phyloP scores from a whole-genome alignment of 2,797 vertebrate genomes.

The Potorous gilbertii region DNA sequence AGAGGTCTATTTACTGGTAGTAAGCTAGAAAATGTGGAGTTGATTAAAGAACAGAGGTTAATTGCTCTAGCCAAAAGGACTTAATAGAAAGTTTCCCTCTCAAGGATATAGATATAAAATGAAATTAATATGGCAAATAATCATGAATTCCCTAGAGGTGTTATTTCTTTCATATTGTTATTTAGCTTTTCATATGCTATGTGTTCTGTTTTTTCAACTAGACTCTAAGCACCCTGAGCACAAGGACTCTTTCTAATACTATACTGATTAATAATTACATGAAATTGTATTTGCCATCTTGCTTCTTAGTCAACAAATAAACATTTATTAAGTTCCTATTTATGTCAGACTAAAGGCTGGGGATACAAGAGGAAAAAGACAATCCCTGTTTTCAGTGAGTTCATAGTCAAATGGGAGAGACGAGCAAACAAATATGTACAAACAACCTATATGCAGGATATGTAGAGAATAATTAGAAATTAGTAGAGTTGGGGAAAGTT shows the following conservation, averaged over 20 bases:
- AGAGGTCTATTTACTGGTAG: neutral
- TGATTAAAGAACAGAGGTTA: neutral
- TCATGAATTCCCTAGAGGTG: neutral
- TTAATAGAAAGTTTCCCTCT: neutral
- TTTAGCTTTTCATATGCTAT: neutral
- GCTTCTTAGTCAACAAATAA: neutral
- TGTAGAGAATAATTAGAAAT: too few species aligned
- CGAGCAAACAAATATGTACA: too few species aligned
- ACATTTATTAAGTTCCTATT: neutral
- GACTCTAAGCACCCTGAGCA: neutral
- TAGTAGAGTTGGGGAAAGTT: too few species aligned
- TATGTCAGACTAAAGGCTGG: neutral
- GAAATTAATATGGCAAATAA: neutral
- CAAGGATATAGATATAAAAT: too few species aligned
- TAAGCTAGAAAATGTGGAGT: neutral
- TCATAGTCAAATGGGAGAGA: too few species aligned
- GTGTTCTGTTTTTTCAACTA: neutral
- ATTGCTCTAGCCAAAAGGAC: neutral
- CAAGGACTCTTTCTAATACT: neutral
- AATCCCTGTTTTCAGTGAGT: too few species aligned
- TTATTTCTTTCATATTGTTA: constrained; percentile 10
- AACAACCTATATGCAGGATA: too few species aligned
- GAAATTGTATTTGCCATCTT: neutral
- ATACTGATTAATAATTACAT: neutral
- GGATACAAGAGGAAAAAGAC: neutral